Evolutionary conservation across 2,888 invertebrate species (phyloP), one percentile per base, ranked within the genome.

Genomic region (Diloba caeruleocephala): DNA sequence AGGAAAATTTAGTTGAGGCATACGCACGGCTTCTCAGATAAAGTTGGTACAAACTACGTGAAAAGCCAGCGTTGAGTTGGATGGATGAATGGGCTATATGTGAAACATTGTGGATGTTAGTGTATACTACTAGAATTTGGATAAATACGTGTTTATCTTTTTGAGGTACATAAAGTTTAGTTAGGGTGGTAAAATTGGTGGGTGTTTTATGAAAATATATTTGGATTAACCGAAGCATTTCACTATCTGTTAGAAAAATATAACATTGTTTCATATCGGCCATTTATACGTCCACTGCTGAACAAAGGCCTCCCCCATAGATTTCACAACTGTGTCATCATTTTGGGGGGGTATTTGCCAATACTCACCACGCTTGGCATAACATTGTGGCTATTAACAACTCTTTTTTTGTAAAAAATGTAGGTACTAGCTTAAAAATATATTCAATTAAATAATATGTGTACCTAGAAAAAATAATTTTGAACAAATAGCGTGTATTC

Each of bases 31-130:
- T 57, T 49, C 50, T 41, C 31, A 31, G 38, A 54, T 54, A 49
- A 64, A 73, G 62, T 75, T 73, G 21, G 34, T 42, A 36, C 50
- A 59, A 67, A 76, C 63, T 33, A 49, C 38, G 41, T 68, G 72
- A 64, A 69, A 71, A 58, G 58, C 57, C 49, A 39, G 39, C 31
- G 21, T 29, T 33, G 21, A 5, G 7, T 7, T 21, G 21, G 21
- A 7, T 21, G 23, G 26, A 63, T 56, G 59, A 72, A 69, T 57
- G 45, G 31, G 33, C 42, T 29, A 28, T 66, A 34, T 39, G n/a
- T 23, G 4, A 23, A 42, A 46, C 38, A 37, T 41, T 46, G 28
- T 41, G 29, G 32, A 48, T 26, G 25, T 33, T 17, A 44, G 44
- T 29, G 53, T 41, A 43, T 49, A 17, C n/a, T 33, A 36, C 37